Evolutionary conservation across 2,797 vertebrate genomes (phyloP).

Genomic region (Hephaestus fuliginosus): DNA sequence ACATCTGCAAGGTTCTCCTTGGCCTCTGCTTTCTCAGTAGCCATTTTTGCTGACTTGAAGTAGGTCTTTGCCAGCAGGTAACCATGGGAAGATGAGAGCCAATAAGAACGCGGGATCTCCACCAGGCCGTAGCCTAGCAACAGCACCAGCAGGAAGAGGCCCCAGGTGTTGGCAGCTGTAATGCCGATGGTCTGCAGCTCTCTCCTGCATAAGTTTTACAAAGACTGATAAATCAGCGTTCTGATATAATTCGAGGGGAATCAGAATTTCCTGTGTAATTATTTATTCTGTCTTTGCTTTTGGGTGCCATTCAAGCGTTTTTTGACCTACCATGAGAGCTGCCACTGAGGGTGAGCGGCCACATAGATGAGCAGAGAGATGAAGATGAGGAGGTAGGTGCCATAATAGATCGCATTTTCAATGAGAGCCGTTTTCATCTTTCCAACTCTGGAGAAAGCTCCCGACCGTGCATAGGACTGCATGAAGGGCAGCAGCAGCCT

Average conservation of each 20-base stretch:
- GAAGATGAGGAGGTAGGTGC: constrained; percentile 95
- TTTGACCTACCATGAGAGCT: constrained; percentile 90
- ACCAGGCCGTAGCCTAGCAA: constrained; percentile 95
- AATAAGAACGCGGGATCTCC: constrained; percentile 94
- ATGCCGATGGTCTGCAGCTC: constrained; percentile 94
- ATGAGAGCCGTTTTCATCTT: constrained; percentile 96
- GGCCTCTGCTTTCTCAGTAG: constrained; percentile 92
- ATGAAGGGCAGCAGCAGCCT: constrained; percentile 97
- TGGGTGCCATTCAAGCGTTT: background rate
- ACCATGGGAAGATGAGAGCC: constrained; percentile 90
- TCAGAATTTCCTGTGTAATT: background rate
- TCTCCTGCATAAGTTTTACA: constrained; percentile 80
- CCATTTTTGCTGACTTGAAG: constrained; percentile 93
- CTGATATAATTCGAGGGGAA: background rate
- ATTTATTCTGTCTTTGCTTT: background rate
- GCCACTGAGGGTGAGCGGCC: constrained; percentile 89
- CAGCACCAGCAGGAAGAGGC: constrained; percentile 94
- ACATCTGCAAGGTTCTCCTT: constrained; percentile 93
- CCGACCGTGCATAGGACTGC: constrained; percentile 95
- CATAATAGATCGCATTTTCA: constrained; percentile 96
- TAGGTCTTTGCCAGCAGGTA: constrained; percentile 93
- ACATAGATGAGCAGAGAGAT: constrained; percentile 94
- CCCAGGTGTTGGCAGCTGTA: constrained; percentile 96
- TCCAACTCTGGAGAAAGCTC: constrained; percentile 92
- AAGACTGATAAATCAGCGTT: background rate